Conservation (phyloP, 2,113 vertebrate genomes). For the Lepisosteus oculatus region DNA sequence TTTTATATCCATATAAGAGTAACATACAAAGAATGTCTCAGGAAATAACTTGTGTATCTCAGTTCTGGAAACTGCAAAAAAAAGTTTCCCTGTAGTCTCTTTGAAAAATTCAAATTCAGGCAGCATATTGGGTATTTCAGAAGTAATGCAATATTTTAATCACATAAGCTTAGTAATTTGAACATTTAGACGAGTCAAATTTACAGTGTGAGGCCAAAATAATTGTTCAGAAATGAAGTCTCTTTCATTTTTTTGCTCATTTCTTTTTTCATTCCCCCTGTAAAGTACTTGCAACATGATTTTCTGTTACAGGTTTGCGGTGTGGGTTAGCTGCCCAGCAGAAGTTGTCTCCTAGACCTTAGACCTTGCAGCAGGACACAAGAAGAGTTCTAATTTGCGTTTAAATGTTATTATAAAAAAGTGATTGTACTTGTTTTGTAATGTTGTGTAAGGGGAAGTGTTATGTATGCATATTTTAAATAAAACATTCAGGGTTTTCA, state of each 20-base stretch:
- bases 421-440: conserved; percentile 67
- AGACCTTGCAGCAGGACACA: neutral
- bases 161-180: too few species aligned
- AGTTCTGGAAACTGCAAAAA: too few species aligned
- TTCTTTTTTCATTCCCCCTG: neutral
- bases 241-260: neutral
- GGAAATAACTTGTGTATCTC: too few species aligned
- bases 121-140: too few species aligned
- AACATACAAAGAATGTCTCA: too few species aligned
- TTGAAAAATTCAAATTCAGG: too few species aligned
- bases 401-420: conserved; percentile 61
- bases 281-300: neutral
- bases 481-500: conserved; percentile 75
- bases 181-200: too few species aligned
- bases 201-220: too few species aligned
- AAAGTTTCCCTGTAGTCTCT: too few species aligned
- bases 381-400: conserved; percentile 50
- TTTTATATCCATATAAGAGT: too few species aligned
- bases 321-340: neutral
- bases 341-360: neutral
- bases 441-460: conserved; percentile 62
- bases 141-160: too few species aligned
- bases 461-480: conserved; percentile 69
- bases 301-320: conserved; percentile 7
- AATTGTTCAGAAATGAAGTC: neutral